Evolutionary conservation across 2,113 vertebrate species (phyloP).

Genomic region (Myrmophylax atrothorax): DNA sequence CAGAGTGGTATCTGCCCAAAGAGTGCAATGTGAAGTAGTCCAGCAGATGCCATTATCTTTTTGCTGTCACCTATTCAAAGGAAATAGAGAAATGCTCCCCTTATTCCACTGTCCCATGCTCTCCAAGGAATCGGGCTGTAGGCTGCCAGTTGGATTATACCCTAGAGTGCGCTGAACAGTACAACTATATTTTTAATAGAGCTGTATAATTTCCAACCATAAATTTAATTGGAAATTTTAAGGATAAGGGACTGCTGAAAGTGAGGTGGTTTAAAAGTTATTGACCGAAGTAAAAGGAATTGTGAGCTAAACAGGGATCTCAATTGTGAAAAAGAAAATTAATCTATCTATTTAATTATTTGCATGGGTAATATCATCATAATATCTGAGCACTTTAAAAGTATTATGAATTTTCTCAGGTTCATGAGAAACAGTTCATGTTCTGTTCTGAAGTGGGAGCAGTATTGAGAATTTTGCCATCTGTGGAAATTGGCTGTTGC

Average conservation of each 20-base stretch:
- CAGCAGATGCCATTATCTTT: background rate
- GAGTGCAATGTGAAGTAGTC: background rate
- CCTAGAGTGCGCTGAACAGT: background rate
- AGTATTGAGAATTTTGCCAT: background rate
- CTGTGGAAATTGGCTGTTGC: background rate
- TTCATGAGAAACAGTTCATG: background rate
- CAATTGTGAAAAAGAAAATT: background rate
- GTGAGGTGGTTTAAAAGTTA: background rate
- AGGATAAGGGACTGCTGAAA: background rate
- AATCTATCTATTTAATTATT: background rate
- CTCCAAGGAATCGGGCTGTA: background rate
- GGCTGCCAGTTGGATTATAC: background rate
- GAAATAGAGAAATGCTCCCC: background rate
- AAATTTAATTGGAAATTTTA: slow-evolving; percentile 14
- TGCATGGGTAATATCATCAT: background rate
- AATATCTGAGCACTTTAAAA: background rate
- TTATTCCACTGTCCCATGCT: background rate
- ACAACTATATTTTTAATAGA: background rate
- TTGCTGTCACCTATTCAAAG: background rate
- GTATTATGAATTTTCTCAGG: background rate
- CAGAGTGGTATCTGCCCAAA: background rate
- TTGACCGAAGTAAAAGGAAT: slow-evolving; percentile 14
- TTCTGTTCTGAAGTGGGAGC: background rate
- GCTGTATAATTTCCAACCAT: background rate
- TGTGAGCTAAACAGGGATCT: background rate